Conservation (phyloP, 2,888 invertebrate genomes). For the Poecilobothrus nobilitatus region DNA sequence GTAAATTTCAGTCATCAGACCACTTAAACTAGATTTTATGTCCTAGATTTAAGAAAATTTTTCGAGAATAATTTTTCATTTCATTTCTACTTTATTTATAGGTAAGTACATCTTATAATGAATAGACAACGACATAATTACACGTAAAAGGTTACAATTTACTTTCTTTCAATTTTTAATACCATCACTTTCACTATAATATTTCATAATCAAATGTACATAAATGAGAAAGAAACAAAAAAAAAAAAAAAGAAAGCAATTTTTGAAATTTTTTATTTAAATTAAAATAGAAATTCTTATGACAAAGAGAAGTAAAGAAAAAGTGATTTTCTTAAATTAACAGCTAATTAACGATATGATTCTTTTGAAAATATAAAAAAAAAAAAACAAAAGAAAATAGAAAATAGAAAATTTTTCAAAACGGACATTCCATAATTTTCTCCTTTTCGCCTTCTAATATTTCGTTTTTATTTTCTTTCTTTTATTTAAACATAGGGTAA, state of each 20-base stretch:
- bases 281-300: no score
- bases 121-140: background rate
- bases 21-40: no score
- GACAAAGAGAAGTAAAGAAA: background rate
- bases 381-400: background rate
- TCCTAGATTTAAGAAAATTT: no score
- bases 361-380: background rate
- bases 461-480: background rate
- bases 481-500: no score
- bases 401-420: background rate
- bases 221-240: no score
- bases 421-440: background rate
- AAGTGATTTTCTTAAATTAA: background rate
- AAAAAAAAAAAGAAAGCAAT: no score
- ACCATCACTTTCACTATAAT: background rate
- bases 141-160: background rate
- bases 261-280: no score
- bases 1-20: no score
- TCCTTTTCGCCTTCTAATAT: background rate
- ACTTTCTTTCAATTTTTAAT: background rate
- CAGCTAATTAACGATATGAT: constrained; percentile 1
- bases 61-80: no score
- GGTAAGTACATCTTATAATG: no score
- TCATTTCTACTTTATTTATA: no score
- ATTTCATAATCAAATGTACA: background rate